Percentiles rank a stretch among this genome's conserved stretches.
Evolutionary conservation across 2,797 vertebrate species (phyloP).

Genomic region (Phrynocephalus guinanensis): DNA sequence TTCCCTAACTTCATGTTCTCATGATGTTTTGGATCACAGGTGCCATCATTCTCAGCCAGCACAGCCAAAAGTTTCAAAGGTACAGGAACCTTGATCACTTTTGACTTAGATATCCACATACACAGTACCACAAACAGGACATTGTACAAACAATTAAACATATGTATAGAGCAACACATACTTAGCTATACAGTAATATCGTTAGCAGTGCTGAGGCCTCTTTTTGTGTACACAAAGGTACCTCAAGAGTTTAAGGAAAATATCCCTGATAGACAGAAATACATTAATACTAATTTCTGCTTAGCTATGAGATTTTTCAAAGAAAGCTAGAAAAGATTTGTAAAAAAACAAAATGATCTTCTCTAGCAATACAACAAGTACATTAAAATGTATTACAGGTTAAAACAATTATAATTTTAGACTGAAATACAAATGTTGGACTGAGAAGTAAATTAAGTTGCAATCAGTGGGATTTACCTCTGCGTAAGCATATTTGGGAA

Average conservation of each 20-base stretch:
- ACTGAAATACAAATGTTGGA: background rate
- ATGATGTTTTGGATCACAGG: background rate
- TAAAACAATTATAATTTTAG: background rate
- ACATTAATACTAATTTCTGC: background rate
- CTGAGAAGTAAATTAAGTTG: background rate
- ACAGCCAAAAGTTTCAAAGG: too few species aligned
- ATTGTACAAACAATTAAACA: background rate
- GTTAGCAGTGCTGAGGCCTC: background rate
- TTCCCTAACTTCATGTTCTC: background rate
- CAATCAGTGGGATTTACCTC: background rate
- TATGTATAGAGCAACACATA: background rate
- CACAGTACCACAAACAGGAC: background rate
- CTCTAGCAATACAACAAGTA: background rate
- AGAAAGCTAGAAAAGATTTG: background rate
- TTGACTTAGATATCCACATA: background rate
- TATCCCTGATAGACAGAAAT: background rate
- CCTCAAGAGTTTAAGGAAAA: background rate
- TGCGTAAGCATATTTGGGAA: background rate
- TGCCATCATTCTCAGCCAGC: background rate
- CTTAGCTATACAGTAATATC: background rate
- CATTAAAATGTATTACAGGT: background rate
- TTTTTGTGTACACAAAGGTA: background rate
- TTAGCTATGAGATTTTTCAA: background rate
- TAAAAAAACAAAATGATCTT: background rate
- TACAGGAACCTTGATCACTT: background rate